Conservation (phyloP, 1,140 invertebrate genomes). For the Bombus pascuorum region DNA sequence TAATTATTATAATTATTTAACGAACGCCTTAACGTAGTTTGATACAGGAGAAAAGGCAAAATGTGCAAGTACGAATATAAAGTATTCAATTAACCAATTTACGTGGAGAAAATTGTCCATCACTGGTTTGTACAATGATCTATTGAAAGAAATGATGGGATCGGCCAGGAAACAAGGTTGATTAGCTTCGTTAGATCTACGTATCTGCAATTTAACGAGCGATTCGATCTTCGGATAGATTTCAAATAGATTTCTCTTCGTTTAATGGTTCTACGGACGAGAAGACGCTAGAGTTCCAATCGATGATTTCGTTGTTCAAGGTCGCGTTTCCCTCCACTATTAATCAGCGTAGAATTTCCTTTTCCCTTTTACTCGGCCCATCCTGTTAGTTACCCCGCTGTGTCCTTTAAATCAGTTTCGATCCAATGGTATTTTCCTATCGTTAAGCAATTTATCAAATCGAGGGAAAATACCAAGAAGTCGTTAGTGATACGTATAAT, state of each 20-base stretch:
- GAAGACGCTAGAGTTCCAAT: too few species aligned
- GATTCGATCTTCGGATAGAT: neutral
- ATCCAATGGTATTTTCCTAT: too few species aligned
- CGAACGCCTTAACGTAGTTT: too few species aligned
- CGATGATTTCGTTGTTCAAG: too few species aligned
- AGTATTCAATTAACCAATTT: neutral
- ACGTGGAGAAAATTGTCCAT: neutral
- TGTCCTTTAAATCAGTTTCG: too few species aligned
- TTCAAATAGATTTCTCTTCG: neutral
- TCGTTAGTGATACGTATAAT: too few species aligned
- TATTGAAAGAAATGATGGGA: slow-evolving; percentile 5
- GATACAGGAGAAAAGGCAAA: neutral
- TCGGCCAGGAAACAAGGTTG: slow-evolving; percentile 5
- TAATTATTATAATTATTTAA: neutral
- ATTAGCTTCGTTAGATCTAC: neutral
- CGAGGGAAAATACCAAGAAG: too few species aligned
- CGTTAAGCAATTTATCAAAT: too few species aligned
- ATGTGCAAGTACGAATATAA: neutral
- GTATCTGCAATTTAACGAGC: neutral
- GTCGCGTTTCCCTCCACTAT: too few species aligned
- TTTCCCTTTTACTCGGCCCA: too few species aligned
- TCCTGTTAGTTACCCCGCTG: too few species aligned
- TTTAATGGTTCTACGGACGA: neutral
- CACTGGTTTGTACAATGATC: neutral
- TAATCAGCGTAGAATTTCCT: too few species aligned